Evolutionary conservation across 1,140 invertebrate genomes (phyloP).

Genomic region (Meteorus sp.): DNA sequence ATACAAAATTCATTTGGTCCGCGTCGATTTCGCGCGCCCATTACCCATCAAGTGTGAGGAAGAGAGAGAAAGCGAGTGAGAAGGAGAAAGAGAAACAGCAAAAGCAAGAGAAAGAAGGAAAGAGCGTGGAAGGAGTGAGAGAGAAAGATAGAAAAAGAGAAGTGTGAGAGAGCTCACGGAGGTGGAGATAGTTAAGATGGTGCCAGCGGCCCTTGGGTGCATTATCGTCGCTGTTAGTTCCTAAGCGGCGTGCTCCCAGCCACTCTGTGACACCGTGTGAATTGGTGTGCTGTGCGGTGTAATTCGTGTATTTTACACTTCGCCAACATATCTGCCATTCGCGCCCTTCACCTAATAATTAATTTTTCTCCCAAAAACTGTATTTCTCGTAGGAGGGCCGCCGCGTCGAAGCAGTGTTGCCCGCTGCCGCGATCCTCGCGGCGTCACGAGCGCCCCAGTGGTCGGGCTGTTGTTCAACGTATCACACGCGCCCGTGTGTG

Average conservation of each 20-base stretch:
- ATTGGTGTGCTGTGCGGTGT: slow-evolving; percentile 27
- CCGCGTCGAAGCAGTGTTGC: slow-evolving; percentile 30
- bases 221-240: slow-evolving; percentile 36
- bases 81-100: slow-evolving; percentile 16
- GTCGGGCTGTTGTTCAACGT: slow-evolving; percentile 4
- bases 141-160: slow-evolving; percentile 19
- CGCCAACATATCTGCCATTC: background rate
- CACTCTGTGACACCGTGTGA: slow-evolving; percentile 38
- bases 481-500: slow-evolving; percentile 11
- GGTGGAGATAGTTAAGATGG: slow-evolving; percentile 42
- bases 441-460: slow-evolving; percentile 30
- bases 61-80: slow-evolving; percentile 22
- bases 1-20: slow-evolving; percentile 30
- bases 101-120: slow-evolving; percentile 24
- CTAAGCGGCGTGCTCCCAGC: slow-evolving; percentile 50
- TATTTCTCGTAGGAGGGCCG: slow-evolving; percentile 25
- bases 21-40: slow-evolving; percentile 45
- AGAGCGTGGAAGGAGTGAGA: slow-evolving; percentile 14
- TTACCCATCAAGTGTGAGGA: slow-evolving; percentile 27
- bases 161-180: slow-evolving; percentile 27
- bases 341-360: slow-evolving; percentile 12
- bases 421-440: slow-evolving; percentile 29
- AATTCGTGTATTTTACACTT: background rate
- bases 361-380: background rate
- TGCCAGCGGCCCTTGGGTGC: slow-evolving; percentile 43